Evolutionary conservation across 2,888 invertebrate species (phyloP).

Genomic region (Trachelus iudaicus): DNA sequence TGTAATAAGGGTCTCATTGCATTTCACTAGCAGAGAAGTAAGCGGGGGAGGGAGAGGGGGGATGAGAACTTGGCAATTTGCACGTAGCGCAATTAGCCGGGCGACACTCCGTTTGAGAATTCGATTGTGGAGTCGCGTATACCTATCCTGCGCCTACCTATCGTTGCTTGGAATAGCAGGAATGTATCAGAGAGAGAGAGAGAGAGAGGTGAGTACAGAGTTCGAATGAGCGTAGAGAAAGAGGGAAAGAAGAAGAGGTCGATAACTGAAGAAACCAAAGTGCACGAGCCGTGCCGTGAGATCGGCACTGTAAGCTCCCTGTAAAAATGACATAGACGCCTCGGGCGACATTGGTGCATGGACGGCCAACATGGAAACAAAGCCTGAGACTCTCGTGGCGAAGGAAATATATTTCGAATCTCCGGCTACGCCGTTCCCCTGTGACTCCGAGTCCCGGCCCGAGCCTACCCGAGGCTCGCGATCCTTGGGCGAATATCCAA

Average conservation of each 20-base stretch:
- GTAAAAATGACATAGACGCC: neutral
- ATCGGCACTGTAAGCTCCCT: neutral
- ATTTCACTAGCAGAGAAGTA: constrained; percentile 13
- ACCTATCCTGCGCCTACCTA: neutral
- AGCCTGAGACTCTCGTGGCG: neutral
- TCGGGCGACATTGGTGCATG: neutral
- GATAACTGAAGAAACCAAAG: constrained; percentile 20
- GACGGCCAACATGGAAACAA: neutral
- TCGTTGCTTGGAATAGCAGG: neutral
- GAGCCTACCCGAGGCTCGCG: neutral
- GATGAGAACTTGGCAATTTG: neutral
- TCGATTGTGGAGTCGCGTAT: neutral
- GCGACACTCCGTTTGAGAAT: neutral
- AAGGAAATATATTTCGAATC: neutral
- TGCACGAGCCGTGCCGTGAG: neutral
- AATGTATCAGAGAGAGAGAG: neutral
- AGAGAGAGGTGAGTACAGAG: neutral
- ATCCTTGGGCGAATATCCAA: neutral
- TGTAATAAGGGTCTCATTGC: constrained; percentile 1
- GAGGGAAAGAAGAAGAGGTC: neutral
- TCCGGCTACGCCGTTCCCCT: neutral
- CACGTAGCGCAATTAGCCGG: neutral
- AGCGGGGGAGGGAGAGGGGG: neutral
- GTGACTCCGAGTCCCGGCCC: neutral
- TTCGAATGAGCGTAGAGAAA: neutral